Conservation (phyloP, 2,797 vertebrate genomes). For the Euthynnus affinis region DNA sequence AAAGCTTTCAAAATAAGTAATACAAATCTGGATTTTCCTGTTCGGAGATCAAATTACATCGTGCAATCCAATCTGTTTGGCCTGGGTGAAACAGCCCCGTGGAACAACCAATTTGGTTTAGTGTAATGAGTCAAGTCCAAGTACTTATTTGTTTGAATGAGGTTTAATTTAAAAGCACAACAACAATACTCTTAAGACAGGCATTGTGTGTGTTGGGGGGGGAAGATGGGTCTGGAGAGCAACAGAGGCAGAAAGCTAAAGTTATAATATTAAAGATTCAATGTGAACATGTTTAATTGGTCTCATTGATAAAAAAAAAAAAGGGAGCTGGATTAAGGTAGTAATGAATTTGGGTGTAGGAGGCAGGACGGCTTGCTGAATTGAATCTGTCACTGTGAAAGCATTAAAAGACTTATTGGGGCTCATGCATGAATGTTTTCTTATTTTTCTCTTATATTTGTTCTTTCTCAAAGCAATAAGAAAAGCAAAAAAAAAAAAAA, state of each 20-base stretch:
- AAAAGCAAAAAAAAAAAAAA: too few relatives aligned
- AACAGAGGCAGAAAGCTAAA: conserved; percentile 10
- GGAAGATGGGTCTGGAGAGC: not conserved
- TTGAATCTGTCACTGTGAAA: conserved; percentile 13
- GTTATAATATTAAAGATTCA: conserved; percentile 35
- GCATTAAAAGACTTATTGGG: not conserved
- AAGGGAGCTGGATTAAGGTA: conserved; percentile 31
- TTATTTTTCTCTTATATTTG: too few relatives aligned
- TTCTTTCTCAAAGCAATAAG: too few relatives aligned
- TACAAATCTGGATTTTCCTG: conserved; percentile 57
- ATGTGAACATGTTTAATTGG: conserved; percentile 40
- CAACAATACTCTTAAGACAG: conserved; percentile 33
- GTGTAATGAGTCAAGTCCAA: conserved; percentile 68
- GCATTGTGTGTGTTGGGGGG: not conserved
- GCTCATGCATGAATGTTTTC: too few relatives aligned
- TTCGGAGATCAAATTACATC: conserved; percentile 61
- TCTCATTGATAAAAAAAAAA: conserved; percentile 43
- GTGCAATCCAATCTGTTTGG: conserved; percentile 64
- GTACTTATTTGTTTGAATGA: conserved; percentile 64
- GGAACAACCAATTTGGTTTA: conserved; percentile 55
- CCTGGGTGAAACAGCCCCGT: conserved; percentile 26
- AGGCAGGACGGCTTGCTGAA: not conserved
- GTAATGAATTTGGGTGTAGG: conserved; percentile 35
- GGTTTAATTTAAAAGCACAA: conserved; percentile 63
- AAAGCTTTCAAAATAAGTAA: conserved; percentile 31